Evolutionary conservation across 2,888 invertebrate genomes (phyloP), one percentile per base, ranked within the genome.

Genomic region (Alloplasta piceator): DNA sequence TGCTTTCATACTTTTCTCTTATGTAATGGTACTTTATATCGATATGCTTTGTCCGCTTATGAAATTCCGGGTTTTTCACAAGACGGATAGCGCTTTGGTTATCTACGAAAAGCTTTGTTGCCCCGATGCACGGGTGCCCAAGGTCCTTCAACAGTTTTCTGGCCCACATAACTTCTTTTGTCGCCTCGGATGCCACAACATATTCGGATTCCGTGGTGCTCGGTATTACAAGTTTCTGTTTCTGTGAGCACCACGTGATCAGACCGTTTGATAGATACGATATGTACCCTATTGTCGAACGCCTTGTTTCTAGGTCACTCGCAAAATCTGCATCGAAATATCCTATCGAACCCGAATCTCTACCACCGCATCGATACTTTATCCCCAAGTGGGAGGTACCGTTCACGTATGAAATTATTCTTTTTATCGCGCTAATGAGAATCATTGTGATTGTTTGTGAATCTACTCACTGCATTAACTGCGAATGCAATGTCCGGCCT

Each of bases 291-390:
- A 87, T 84, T 9, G 87, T 89, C 66, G 87, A 89, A n/a, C 90
- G 82, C 6, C 89, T 85, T 16, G 88, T 88, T 43, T 73, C 84
- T 39, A 63, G 39, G 43, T 88, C 88, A 5, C 88, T 88, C 55
- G 87, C 90, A 79, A 88, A 91, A 83, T 92, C 90, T 43, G 90
- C 89, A 85, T 92, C 89, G 39, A 88, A 90, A 1, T 63, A 78
- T 6, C 67, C 74, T 12, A 67, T 50, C 0, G 64, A 14, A 43
- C 26, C 38, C 56, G 64, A 64, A 4, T 73, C 46, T 10, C 38
- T 56, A 10, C 73, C 55, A 7, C 80, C 77, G 50, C 58, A 68
- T 7, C 55, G 26, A 61, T 87, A 89, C 46, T 26, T 36, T 46
- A 63, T 63, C 5, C 68, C 68, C 10, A 70, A 6, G 1, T 70